A percentile compares a stretch with the other conserved stretches of the same genome.
phyloP scores from a whole-genome alignment of 1,140 invertebrate genomes.

The Ruditapes philippinarum region DNA sequence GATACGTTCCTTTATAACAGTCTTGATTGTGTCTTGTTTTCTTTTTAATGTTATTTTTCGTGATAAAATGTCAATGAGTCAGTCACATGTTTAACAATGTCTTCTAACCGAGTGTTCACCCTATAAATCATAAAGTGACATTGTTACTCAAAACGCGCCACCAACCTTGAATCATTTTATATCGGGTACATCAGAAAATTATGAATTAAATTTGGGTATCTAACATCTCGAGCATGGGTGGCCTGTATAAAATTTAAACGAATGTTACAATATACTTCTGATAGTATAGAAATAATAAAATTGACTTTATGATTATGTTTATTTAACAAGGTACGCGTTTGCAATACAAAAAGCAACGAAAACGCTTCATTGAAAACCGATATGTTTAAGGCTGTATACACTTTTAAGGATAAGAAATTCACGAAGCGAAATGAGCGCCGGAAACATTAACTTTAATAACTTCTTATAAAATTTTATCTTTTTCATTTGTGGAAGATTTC shows the following conservation, averaged over 20 bases:
- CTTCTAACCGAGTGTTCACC: not conserved
- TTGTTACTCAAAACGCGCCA: conserved; percentile 37
- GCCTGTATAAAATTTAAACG: conserved; percentile 17
- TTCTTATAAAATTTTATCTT: conserved; percentile 3
- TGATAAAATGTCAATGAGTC: conserved; percentile 8
- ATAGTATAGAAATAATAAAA: conserved; percentile 41
- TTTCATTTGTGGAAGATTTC: not conserved
- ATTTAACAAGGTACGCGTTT: conserved; percentile 30
- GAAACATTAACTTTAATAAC: conserved; percentile 8
- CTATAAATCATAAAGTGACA: not conserved
- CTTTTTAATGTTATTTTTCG: not conserved
- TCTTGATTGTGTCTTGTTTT: not conserved
- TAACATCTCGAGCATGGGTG: conserved; percentile 39
- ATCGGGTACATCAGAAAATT: conserved; percentile 57
- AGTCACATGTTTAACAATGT: not conserved
- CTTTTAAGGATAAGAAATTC: not conserved
- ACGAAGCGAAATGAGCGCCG: not conserved
- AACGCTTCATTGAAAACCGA: conserved; percentile 2
- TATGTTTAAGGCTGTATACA: not conserved
- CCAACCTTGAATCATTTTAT: conserved; percentile 48
- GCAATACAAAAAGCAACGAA: conserved; percentile 12
- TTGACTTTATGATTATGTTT: conserved; percentile 31
- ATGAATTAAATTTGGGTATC: conserved; percentile 54
- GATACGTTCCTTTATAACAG: too few relatives aligned
- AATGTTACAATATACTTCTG: conserved; percentile 39